Evolutionary conservation across 2,888 invertebrate genomes (phyloP), one percentile per base, ranked within the genome.

Genomic region (Platypus cylindrus): DNA sequence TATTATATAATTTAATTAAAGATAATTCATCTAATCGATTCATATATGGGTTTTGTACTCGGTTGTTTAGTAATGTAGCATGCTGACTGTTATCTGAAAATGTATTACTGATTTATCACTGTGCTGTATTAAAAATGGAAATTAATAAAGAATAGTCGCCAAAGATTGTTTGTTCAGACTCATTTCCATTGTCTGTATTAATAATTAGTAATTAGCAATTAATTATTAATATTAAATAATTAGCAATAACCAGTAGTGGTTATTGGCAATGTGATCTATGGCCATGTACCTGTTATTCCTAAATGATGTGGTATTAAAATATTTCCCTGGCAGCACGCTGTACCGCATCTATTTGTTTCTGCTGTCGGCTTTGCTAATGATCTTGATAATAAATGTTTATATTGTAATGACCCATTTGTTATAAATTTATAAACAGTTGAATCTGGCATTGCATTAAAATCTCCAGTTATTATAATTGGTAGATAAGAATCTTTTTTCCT

Each of bases 401-500:
- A 61, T 46, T 59, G 59, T 47, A 85, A 65, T 28, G 55, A 51
- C 11, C 86, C 85, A 15, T 63, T 63, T 1, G 70, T 69, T 30
- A 91, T 59, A 28, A 89, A 70, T 35, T 70, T 61, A 49, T 82
- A 76, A 1, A 89, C 71, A 2, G 74, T 70, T 24, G 84, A 79
- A 26, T 72, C 59, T 0, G 90, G 87, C 36, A 71, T 65, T 2
- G 84, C 75, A 62, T 97, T 98, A 42, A 97, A 83, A 61, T 98
- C 98, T 0, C 98, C 98, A 3, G 87, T 82, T 40, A 97, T 47
- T 39, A 98, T 75, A 3, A 87, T 71, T 0, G 94, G 91, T 23
- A 76, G 57, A 53, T 84, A 78, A 5, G 37, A 22, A 17, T 38
- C 31, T 15, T 36, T 39, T 12, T 41, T 30, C 32, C 49, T 48